These are phyloP conservation scores for Littorina saxatilis DNA, from an alignment of 1,140 invertebrate genomes.

Conservation along the genomic window DNA sequence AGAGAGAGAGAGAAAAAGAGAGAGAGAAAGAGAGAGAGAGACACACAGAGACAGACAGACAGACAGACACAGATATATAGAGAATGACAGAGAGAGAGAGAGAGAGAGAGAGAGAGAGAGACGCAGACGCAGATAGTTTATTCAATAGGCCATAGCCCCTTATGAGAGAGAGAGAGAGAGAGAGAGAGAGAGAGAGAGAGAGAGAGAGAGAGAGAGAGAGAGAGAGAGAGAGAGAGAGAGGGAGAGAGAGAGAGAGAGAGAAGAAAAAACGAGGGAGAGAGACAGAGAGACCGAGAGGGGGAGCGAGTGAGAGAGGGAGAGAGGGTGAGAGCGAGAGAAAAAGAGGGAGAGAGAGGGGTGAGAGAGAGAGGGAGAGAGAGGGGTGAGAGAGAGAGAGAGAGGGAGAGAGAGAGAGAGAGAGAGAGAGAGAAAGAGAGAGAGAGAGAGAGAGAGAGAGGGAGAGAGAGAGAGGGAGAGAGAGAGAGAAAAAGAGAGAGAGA, in stretches of 20 bases:
- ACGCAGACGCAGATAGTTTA: too few species aligned
- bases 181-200: background rate
- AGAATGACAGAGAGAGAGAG: too few species aligned
- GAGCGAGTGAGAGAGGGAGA: background rate
- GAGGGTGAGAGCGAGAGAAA: background rate
- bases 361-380: too few species aligned
- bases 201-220: background rate
- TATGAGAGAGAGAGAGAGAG: too few species aligned
- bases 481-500: too few species aligned
- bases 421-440: slow-evolving; percentile 5
- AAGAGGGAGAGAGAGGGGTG: background rate
- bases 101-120: background rate
- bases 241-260: background rate
- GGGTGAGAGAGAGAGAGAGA: slow-evolving; percentile 6
- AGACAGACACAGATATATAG: too few species aligned
- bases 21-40: background rate
- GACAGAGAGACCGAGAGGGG: background rate
- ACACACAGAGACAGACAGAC: background rate
- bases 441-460: background rate
- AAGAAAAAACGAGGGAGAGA: background rate
- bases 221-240: background rate
- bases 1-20: background rate
- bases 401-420: background rate
- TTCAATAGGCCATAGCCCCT: too few species aligned
- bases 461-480: too few species aligned